Percentiles rank a stretch among this genome's conserved stretches.
Evolutionary conservation across 1,140 invertebrate species (phyloP).

Genomic region (Heliothis subflexa): DNA sequence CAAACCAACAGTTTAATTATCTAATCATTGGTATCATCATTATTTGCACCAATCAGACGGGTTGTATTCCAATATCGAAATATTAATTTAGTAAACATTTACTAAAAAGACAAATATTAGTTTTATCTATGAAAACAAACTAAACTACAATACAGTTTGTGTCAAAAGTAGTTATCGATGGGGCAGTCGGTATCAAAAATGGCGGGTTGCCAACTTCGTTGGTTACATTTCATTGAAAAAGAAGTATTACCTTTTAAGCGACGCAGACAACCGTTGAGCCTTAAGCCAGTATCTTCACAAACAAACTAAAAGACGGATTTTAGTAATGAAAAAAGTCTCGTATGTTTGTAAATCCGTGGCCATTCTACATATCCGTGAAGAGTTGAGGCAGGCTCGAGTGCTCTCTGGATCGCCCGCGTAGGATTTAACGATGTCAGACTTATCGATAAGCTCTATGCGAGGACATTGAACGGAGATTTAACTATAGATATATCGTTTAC

Average conservation of each 20-base stretch:
- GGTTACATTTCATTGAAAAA: slow-evolving; percentile 18
- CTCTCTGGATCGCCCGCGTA: slow-evolving; percentile 45
- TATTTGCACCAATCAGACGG: slow-evolving; percentile 10
- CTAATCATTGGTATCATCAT: neutral
- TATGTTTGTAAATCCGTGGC: slow-evolving; percentile 22
- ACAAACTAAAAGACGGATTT: slow-evolving; percentile 18
- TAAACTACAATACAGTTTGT: neutral
- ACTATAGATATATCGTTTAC: slow-evolving; percentile 19
- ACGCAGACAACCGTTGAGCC: neutral
- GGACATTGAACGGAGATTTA: slow-evolving; percentile 4
- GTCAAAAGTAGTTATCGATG: slow-evolving; percentile 12
- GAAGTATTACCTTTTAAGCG: slow-evolving; percentile 24
- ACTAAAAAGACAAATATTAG: neutral
- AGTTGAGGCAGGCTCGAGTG: slow-evolving; percentile 45
- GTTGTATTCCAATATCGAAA: slow-evolving; percentile 6
- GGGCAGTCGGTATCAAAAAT: slow-evolving; percentile 28
- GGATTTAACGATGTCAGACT: slow-evolving; percentile 49
- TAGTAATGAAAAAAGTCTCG: slow-evolving; percentile 15
- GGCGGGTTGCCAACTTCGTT: slow-evolving; percentile 7
- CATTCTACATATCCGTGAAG: slow-evolving; percentile 32
- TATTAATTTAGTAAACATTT: neutral
- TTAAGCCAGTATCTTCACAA: slow-evolving; percentile 20
- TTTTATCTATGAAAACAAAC: neutral
- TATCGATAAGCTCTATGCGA: slow-evolving; percentile 45
- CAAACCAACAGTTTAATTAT: neutral